Conservation (phyloP, 2,888 invertebrate genomes). For the Drosophila atripex region DNA sequence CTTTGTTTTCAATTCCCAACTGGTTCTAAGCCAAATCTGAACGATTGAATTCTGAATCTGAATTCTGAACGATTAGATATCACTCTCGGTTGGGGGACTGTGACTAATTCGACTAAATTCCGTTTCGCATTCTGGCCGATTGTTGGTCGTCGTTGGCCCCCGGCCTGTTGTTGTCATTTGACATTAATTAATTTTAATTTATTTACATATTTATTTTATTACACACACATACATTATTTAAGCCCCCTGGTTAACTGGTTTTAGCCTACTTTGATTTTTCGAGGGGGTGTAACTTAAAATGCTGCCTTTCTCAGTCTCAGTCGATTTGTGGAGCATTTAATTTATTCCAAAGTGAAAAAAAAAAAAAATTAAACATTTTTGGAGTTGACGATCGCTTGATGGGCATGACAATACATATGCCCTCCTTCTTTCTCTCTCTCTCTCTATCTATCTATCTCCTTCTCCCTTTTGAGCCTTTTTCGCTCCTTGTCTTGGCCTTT, state of each 20-base stretch:
- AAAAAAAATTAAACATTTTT: conserved; percentile 43
- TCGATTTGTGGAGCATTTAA: conserved; percentile 38
- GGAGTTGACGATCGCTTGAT: conserved; percentile 22
- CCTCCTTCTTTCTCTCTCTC: not conserved
- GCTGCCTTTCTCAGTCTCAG: conserved; percentile 19
- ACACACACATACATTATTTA: conserved; percentile 44
- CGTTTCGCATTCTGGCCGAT: conserved; percentile 21
- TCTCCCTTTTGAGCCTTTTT: conserved; percentile 10
- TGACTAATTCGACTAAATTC: conserved; percentile 43
- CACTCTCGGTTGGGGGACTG: too few species aligned
- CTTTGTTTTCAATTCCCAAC: not conserved
- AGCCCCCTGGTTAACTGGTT: conserved; percentile 23
- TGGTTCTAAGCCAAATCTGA: too few species aligned
- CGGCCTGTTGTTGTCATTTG: conserved; percentile 34
- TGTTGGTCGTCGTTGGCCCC: conserved; percentile 27
- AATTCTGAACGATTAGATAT: too few species aligned
- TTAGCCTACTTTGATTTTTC: conserved; percentile 17
- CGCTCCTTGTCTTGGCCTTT: conserved; percentile 35
- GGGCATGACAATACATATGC: conserved; percentile 32
- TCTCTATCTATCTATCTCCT: conserved; percentile 1
- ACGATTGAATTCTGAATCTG: too few species aligned
- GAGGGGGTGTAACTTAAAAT: conserved; percentile 26
- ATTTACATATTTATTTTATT: conserved; percentile 74
- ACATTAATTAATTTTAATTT: conserved; percentile 73
- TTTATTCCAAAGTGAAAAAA: conserved; percentile 49